Evolutionary conservation across 2,797 vertebrate species (phyloP), one percentile per base, ranked within the genome.

Genomic region (Pangasius mekongensis): DNA sequence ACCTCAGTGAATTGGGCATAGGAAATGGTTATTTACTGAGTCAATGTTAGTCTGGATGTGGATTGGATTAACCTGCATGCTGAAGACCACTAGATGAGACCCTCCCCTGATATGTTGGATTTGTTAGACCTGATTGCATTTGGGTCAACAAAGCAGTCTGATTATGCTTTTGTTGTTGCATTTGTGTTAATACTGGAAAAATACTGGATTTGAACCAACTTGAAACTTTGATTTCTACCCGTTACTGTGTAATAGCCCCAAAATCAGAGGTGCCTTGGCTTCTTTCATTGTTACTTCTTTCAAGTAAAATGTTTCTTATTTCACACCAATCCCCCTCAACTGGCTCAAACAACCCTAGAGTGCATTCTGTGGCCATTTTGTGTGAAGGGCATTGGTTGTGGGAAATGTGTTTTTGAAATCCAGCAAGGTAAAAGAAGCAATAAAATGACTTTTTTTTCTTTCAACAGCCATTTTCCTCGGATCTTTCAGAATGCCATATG

Each of bases 401-500:
- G 88, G 91, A 92, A 91, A 93, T 90, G 92, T 89, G 91, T 87
- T 92, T 90, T 89, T 94, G 91, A 95, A 91, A 90, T 5, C 18
- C 33, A 82, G 33, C 22, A 39, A 11, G 11, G 0, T 13, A 27
- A 27, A 33, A 36, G 54, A 81, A 36, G 52, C 22, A 62, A 60
- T 39, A 43, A 27, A 60, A 62, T 62, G 0, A 82, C 20, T 0
- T 74, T 91, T 93, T 5, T 3, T 87, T 91, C 89, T 97, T 96
- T 93, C 94, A 93, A 95, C 94, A 99, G 99, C 99, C 92, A 99
- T 99, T 95, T 99, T 99, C 95, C 93, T 99, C 93, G 98, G 99
- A 93, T 99, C 99, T 85, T 99, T 98, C 93, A 98, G 99, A 89
- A 97, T 99, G 97, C 96, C 97, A 94, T 99, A 99, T 87, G 97